phyloP scores from a whole-genome alignment of 1,140 invertebrate genomes.

The Pectinophora gossypiella region DNA sequence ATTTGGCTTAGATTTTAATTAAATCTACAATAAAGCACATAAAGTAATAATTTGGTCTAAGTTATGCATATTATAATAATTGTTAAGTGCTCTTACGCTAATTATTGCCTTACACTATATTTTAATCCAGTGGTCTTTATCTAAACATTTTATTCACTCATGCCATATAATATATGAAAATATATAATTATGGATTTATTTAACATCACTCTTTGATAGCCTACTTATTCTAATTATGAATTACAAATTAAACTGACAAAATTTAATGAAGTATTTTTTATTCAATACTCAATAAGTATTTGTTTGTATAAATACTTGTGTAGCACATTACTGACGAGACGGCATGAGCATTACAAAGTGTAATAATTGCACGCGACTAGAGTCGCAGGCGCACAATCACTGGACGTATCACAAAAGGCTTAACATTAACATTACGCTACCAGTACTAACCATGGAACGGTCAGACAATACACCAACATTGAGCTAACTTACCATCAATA shows the following conservation, averaged over 20 bases:
- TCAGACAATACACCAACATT: conserved; percentile 68
- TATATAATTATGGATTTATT: too few relatives aligned
- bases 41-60: conserved; percentile 74
- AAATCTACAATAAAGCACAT: conserved; percentile 69
- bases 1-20: conserved; percentile 74
- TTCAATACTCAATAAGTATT: too few relatives aligned
- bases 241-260: neutral
- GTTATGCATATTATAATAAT: conserved; percentile 66
- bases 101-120: conserved; percentile 68
- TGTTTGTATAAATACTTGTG: too few relatives aligned
- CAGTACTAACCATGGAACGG: conserved; percentile 72
- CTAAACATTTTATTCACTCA: conserved; percentile 29
- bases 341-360: neutral
- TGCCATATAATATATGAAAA: conserved; percentile 33
- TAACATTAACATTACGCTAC: conserved; percentile 65
- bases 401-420: conserved; percentile 72
- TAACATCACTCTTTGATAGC: too few relatives aligned
- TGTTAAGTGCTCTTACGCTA: conserved; percentile 69
- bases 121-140: conserved; percentile 49
- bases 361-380: too few relatives aligned
- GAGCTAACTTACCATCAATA: conserved; percentile 73
- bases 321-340: too few relatives aligned
- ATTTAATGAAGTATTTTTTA: neutral
- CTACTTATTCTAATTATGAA: too few relatives aligned
- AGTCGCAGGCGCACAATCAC: conserved; percentile 39